Conservation (phyloP, 2,888 invertebrate genomes). For the Lamproptera curius region DNA sequence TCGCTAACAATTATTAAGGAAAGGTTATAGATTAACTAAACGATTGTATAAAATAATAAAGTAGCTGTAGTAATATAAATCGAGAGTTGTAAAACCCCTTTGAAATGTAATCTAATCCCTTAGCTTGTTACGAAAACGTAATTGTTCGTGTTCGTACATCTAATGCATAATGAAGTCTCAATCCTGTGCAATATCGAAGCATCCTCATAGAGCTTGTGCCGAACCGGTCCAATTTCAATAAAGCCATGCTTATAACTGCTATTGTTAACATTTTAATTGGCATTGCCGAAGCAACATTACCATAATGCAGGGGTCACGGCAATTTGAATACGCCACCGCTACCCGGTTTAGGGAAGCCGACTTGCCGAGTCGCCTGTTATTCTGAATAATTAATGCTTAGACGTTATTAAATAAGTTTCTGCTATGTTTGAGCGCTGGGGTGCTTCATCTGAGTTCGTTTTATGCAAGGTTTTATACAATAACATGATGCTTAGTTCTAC, state of each 20-base stretch:
- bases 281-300: conserved; percentile 49
- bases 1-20: too few relatives aligned
- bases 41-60: too few relatives aligned
- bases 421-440: too few relatives aligned
- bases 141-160: conserved; percentile 27
- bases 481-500: too few relatives aligned
- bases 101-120: not conserved
- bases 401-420: too few relatives aligned
- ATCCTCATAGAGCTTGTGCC: conserved; percentile 37
- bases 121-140: conserved; percentile 17
- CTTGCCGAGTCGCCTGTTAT: not conserved
- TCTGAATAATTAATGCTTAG: not conserved
- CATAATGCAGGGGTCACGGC: conserved; percentile 45
- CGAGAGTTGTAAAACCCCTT: not conserved
- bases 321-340: conserved; percentile 24
- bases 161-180: conserved; percentile 33
- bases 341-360: conserved; percentile 28
- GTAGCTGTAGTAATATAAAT: too few relatives aligned
- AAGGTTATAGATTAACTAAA: too few relatives aligned
- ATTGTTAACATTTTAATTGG: conserved; percentile 72
- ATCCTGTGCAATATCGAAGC: conserved; percentile 25
- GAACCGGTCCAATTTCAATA: conserved; percentile 60
- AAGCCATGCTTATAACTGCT: conserved; percentile 45
- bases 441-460: too few relatives aligned
- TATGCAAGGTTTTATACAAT: too few relatives aligned